These are phyloP conservation scores for Drepana falcataria DNA, from an alignment of 2,888 invertebrate genomes.

Conservation along the genomic window DNA sequence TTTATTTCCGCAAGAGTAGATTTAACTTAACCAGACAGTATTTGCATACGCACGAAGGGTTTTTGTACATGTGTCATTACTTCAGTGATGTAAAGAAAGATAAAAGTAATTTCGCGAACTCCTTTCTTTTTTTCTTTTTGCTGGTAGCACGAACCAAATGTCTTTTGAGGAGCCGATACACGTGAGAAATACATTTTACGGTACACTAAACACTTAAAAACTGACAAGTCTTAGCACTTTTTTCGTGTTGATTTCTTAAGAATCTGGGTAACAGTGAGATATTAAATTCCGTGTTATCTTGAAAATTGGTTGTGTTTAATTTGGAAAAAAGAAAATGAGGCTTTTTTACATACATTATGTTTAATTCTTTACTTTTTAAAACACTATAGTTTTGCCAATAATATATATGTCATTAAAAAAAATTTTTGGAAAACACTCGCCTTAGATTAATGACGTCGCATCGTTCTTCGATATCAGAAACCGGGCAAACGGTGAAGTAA, in stretches of 20 bases:
- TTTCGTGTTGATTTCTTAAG: conserved; percentile 5
- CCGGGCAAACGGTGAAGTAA: conserved; percentile 7
- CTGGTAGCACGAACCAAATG: conserved; percentile 38
- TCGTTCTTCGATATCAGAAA: conserved; percentile 8
- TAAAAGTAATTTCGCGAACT: conserved; percentile 46
- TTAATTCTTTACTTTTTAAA: too few species aligned
- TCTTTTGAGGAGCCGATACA: conserved; percentile 43
- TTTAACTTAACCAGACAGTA: not conserved
- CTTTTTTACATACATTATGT: too few species aligned
- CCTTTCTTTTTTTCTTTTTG: conserved; percentile 32
- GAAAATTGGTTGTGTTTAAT: not conserved
- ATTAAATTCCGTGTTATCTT: not conserved
- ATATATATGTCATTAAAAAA: too few species aligned
- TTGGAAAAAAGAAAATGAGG: not conserved
- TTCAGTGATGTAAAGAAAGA: conserved; percentile 28
- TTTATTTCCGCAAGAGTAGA: too few species aligned
- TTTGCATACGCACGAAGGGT: not conserved
- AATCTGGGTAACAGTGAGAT: not conserved
- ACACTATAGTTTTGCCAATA: too few species aligned
- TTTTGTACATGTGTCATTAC: not conserved
- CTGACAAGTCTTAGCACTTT: conserved; percentile 34
- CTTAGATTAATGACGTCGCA: conserved; percentile 13
- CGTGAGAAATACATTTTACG: conserved; percentile 42
- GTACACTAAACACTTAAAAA: conserved; percentile 40
- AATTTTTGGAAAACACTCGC: not conserved